Conservation (phyloP, 1,140 invertebrate genomes). For the Euura saliciscinereae region DNA sequence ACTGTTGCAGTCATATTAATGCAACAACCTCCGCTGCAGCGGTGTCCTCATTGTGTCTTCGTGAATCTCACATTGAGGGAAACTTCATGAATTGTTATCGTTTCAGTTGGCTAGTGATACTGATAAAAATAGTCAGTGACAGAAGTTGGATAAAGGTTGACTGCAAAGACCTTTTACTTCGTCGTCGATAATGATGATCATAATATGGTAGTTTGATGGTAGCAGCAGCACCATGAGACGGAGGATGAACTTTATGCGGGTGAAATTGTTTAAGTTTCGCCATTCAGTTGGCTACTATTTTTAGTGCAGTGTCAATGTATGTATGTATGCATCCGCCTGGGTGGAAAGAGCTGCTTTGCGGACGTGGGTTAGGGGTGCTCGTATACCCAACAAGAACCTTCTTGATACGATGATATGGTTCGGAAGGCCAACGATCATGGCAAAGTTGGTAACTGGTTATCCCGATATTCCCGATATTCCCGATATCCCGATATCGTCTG, state of each 20-base stretch:
- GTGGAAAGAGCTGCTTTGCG: background rate
- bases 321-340: too few relatives aligned
- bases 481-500: background rate
- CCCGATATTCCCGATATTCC: constrained; percentile 3
- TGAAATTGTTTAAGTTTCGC: background rate
- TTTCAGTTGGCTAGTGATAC: too few relatives aligned
- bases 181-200: background rate
- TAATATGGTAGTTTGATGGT: background rate
- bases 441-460: constrained; percentile 2
- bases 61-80: too few relatives aligned
- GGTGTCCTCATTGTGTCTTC: too few relatives aligned
- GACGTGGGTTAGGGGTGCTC: background rate
- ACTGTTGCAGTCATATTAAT: too few relatives aligned
- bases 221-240: background rate
- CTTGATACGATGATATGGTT: constrained; percentile 1
- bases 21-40: too few relatives aligned
- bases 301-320: background rate
- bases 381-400: background rate
- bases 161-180: background rate
- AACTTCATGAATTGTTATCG: too few relatives aligned
- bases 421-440: background rate
- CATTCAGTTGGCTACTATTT: background rate
- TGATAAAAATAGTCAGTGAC: too few relatives aligned
- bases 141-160: too few relatives aligned
- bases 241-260: background rate